Evolutionary conservation across 2,113 vertebrate species (phyloP).

Genomic region (human): GRCh38 chr19:42007501-42008000

Average conservation of each 20-base stretch:
- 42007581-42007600: background rate
- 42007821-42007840: background rate
- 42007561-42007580: background rate
- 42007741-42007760: background rate
- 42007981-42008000: background rate
- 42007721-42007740: background rate
- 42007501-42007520: background rate
- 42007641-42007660: background rate
- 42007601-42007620: background rate
- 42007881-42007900: background rate
- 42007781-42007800: background rate
- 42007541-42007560: background rate
- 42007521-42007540: background rate
- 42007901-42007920: constrained; percentile 1
- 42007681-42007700: background rate
- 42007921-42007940: background rate
- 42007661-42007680: background rate
- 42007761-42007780: background rate
- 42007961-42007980: background rate
- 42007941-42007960: background rate
- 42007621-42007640: background rate
- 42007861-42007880: background rate
- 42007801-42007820: background rate
- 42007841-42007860: background rate
- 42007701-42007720: background rate